Evolutionary conservation across 2,797 vertebrate genomes (phyloP).

Genomic region (Allenopithecus nigroviridis): DNA sequence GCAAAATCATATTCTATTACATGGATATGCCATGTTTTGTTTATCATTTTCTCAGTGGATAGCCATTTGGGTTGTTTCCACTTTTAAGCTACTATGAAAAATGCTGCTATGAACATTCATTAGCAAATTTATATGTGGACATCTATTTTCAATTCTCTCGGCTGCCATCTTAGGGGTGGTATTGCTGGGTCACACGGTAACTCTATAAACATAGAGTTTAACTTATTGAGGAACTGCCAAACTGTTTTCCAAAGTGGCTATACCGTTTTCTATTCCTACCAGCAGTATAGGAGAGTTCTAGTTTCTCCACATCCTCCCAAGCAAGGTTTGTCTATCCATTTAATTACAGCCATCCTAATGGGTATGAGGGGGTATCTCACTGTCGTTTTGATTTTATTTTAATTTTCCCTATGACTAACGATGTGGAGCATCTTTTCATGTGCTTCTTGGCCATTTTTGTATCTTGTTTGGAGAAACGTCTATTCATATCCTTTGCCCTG

Average conservation of each 20-base stretch:
- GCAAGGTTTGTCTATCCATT: not conserved
- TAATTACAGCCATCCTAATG: not conserved
- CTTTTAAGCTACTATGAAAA: not conserved
- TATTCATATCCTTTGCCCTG: not conserved
- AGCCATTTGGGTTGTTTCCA: not conserved
- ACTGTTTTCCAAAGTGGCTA: not conserved
- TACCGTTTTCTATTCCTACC: not conserved
- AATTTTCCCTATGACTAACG: not conserved
- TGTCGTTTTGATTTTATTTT: conserved; percentile 33
- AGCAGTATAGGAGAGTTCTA: not conserved
- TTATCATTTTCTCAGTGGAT: not conserved
- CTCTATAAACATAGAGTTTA: not conserved
- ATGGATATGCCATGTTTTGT: not conserved
- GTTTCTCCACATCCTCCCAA: not conserved
- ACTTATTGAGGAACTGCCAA: conserved; percentile 1
- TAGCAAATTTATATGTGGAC: not conserved
- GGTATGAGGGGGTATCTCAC: not conserved
- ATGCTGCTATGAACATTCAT: not conserved
- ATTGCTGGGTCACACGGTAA: not conserved
- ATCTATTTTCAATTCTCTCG: not conserved
- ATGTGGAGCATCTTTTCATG: not conserved
- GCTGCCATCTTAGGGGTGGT: not conserved
- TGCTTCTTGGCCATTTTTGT: not conserved
- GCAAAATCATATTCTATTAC: not conserved
- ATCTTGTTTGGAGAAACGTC: not conserved